Base-by-base conservation (phyloP, 2,113 vertebrate genomes). In the Puntigrus tetrazona region DNA sequence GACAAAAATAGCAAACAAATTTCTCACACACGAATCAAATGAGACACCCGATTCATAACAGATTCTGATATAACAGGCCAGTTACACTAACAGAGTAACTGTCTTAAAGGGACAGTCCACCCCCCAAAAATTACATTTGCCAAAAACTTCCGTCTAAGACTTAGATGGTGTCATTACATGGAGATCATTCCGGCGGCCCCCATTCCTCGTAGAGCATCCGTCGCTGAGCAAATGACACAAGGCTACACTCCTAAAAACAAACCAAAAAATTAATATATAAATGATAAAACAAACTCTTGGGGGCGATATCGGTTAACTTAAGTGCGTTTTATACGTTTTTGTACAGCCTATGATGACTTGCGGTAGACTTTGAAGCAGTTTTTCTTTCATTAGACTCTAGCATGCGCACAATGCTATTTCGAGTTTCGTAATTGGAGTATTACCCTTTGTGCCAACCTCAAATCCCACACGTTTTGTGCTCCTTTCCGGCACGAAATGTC, bases 371-470 rank as follows among this genome's bases (percentile, higher is more conserved):
- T 18, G 14, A 69, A 69, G 16, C 18, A 36, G 22, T 43, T 36
- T 67, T 20, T 10, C 63, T 67, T 36, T 69, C 7, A 38, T 70
- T 70, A n/a, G 20, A 22, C 16, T 34, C 16, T 34, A 61, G 14
- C 29, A 9, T 34, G 69, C n/a, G 38, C 10, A 25, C 69, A 43
- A 55, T 57, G 59, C 45, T 69, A 70, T 78, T 78, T 84, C 50
- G 63, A 55, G 45, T 52, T 29, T 70, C 29, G 50, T 31, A 43
- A 22, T 61, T 57, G 38, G 69, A 22, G 27, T 29, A 65, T 67
- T 69, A n/a, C 14, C 25, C 74, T 55, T 43, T 55, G 7, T 57
- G 61, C 25, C 61, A 41, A n/a, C 18, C 27, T 67, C n/a, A 59
- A 69, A 82, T 82, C 50, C 38, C 38, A 27, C 81, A 67, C 45